These are phyloP conservation scores for Glaucidium brasilianum DNA, from an alignment of 2,113 vertebrate genomes.

Conservation along the genomic window DNA sequence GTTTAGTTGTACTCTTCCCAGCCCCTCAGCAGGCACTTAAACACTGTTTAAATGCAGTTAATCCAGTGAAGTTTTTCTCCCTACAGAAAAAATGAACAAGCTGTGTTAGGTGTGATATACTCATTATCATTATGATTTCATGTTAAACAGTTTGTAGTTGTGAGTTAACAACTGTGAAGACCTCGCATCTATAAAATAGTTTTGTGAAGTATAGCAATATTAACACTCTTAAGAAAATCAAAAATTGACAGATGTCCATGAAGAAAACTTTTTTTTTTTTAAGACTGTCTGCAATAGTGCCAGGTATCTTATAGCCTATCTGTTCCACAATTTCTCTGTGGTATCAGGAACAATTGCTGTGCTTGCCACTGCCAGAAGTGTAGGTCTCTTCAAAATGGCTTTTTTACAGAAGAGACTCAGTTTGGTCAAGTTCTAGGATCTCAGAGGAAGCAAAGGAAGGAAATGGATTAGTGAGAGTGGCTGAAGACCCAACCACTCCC, in stretches of 20 bases:
- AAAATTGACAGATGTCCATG: not conserved
- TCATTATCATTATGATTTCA: not conserved
- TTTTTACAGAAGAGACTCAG: not conserved
- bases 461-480: not conserved
- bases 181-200: not conserved
- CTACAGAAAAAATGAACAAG: not conserved
- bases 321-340: not conserved
- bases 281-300: not conserved
- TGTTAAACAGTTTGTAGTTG: not conserved
- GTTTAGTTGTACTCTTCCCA: not conserved
- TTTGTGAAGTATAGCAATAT: not conserved
- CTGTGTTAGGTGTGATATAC: not conserved
- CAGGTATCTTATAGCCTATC: not conserved
- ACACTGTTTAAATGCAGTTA: not conserved
- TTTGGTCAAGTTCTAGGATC: not conserved
- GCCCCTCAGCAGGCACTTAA: not conserved
- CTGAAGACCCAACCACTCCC: not conserved
- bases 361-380: not conserved
- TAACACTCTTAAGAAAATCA: not conserved
- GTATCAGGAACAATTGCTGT: not conserved
- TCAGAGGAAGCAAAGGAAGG: not conserved
- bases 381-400: not conserved
- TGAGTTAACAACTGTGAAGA: not conserved
- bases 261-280: not conserved
- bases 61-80: not conserved